Percentiles rank a stretch among this genome's conserved stretches.
phyloP scores from a whole-genome alignment of 2,888 invertebrate species.

The Stenoptilia bipunctidactyla region DNA sequence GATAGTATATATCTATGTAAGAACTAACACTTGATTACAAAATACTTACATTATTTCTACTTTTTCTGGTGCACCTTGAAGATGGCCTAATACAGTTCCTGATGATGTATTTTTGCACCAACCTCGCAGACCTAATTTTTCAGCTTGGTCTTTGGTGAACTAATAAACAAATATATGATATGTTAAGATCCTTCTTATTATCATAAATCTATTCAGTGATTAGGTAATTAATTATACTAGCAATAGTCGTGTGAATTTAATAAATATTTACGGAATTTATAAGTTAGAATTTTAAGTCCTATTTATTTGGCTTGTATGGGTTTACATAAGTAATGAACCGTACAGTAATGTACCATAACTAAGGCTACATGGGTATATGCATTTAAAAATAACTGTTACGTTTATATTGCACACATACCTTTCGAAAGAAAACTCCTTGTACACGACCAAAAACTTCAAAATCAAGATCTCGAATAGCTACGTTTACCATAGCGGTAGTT shows the following conservation, averaged over 20 bases:
- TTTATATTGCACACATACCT: too few species aligned
- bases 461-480: slow-evolving; percentile 39
- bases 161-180: slow-evolving; percentile 24
- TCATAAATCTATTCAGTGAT: background rate
- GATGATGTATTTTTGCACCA: slow-evolving; percentile 80
- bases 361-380: too few species aligned
- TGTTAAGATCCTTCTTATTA: background rate
- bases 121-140: slow-evolving; percentile 74
- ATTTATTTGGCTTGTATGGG: too few species aligned
- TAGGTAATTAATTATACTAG: background rate
- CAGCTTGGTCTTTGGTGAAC: slow-evolving; percentile 76
- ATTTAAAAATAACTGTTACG: too few species aligned
- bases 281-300: too few species aligned
- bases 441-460: slow-evolving; percentile 74
- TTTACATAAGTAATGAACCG: too few species aligned
- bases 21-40: too few species aligned
- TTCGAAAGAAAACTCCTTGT: slow-evolving; percentile 75
- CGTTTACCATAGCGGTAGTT: background rate
- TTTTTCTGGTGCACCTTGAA: slow-evolving; percentile 74
- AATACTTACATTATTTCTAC: slow-evolving; percentile 76
- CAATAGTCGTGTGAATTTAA: slow-evolving; percentile 13
- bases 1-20: too few species aligned
- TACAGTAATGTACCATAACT: too few species aligned
- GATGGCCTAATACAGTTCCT: slow-evolving; percentile 76
- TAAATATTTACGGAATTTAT: background rate